phyloP scores from a whole-genome alignment of 2,888 invertebrate genomes.

The Brachylomia viminalis region DNA sequence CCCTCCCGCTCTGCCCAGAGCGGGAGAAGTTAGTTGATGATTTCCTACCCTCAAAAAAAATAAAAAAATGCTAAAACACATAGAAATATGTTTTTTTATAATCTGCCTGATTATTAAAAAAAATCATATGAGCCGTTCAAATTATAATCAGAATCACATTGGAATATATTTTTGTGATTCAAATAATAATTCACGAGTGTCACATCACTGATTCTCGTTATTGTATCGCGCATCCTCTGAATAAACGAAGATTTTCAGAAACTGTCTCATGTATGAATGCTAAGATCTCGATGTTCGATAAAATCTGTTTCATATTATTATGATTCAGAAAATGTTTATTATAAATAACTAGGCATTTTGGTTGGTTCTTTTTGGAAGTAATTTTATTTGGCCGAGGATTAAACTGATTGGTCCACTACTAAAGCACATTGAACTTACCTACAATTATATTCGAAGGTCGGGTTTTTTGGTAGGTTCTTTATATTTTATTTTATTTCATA shows the following conservation, averaged over 20 bases:
- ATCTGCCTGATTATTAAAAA: too few species aligned
- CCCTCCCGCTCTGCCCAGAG: too few species aligned
- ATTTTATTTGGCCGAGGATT: too few species aligned
- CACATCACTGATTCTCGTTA: conserved; percentile 47
- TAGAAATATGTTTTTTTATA: too few species aligned
- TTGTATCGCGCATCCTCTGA: conserved; percentile 17
- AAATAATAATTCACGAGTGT: neutral
- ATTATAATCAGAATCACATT: neutral
- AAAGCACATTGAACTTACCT: too few species aligned
- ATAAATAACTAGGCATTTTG: neutral
- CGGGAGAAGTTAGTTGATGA: too few species aligned
- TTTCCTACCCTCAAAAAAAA: too few species aligned
- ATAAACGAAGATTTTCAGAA: conserved; percentile 38
- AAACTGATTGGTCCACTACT: too few species aligned
- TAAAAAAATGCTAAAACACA: too few species aligned
- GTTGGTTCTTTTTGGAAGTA: neutral
- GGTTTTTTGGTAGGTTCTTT: neutral
- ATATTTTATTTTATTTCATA: too few species aligned
- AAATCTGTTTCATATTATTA: conserved; percentile 14
- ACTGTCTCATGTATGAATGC: conserved; percentile 29
- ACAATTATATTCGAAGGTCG: too few species aligned
- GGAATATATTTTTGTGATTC: neutral
- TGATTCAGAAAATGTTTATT: conserved; percentile 19
- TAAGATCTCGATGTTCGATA: conserved; percentile 28
- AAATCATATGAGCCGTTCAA: neutral